Base-by-base conservation (phyloP, 2,888 invertebrate species). In the Idaea straminata region DNA sequence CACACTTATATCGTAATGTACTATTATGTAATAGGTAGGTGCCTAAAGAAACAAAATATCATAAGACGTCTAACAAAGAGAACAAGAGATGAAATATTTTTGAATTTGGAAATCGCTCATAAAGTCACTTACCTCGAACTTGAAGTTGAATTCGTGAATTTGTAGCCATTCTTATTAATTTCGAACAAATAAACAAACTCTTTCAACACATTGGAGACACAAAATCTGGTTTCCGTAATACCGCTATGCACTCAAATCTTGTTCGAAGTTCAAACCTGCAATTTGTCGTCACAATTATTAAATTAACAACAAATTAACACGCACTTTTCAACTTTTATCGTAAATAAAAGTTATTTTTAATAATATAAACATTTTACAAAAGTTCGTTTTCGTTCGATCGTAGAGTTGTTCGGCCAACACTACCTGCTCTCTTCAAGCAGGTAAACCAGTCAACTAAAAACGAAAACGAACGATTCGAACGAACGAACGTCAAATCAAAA, bases 371-470 rank as follows among this genome's bases (percentile, higher is more conserved):
- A 72, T 79, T 77, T 79, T 68, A 78, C 77, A 78, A 77, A 72
- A 78, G 79, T 86, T 86, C 86, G 86, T 84, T 82, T 91, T 92
- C 92, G 92, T 91, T 92, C 92, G 91, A 87, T 92, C 92, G 90
- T 90, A 84, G 77, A 80, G 83, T 89, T 85, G 86, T 85, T 83
- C 74, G 80, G 86, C 89, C 86, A 89, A 89, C 85, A 83, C 76
- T 88, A 89, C 88, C 88, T 87, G 86, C 84, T 78, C 75, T 80
- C 75, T 74, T 74, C 78, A 74, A 74, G 81, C 83, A 85, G 86
- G 88, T 81, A 84, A 78, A 80, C 81, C 34, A 16, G 58, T n/a
- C 16, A n/a, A 58, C n/a, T 58, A n/a, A 58, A 58, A 58, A 16
- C 59, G 59, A 58, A 34, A 59, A 60, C 36, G 59, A 61, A 35